These are phyloP conservation scores for Eolophus roseicapilla DNA, from an alignment of 2,113 vertebrate genomes.

Conservation along the genomic window DNA sequence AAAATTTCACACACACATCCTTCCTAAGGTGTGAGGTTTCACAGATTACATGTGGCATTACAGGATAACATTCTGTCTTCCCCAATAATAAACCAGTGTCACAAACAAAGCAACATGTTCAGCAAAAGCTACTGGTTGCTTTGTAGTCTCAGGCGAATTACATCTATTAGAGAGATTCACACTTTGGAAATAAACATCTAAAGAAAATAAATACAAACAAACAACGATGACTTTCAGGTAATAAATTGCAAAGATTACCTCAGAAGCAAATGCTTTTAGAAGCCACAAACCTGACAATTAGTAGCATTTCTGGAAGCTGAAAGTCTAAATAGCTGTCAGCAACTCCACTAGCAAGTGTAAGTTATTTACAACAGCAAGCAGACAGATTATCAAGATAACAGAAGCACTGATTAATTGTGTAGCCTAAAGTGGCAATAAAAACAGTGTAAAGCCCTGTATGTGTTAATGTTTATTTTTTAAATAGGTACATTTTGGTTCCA, in stretches of 20 bases:
- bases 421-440: slow-evolving; percentile 33
- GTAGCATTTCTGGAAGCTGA: slow-evolving; percentile 9
- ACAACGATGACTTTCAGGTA: not conserved
- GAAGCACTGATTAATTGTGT: slow-evolving; percentile 43
- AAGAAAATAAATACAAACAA: slow-evolving; percentile 35
- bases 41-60: not conserved
- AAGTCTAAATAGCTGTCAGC: slow-evolving; percentile 40
- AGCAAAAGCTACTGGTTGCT: not conserved
- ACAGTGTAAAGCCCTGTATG: not conserved
- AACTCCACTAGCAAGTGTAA: not conserved
- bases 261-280: not conserved
- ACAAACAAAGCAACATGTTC: not conserved
- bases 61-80: not conserved
- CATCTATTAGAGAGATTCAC: not conserved
- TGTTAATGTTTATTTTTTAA: slow-evolving; percentile 23
- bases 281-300: not conserved
- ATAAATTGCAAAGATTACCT: not conserved
- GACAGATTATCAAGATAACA: slow-evolving; percentile 25
- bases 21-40: not conserved
- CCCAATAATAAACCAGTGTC: not conserved
- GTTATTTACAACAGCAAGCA: slow-evolving; percentile 32
- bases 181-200: not conserved
- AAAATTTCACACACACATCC: fast-evolving
- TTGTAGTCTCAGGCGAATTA: not conserved
- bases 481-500: not conserved